These are phyloP conservation scores for Drosophila limbata DNA, from an alignment of 2,888 invertebrate species.

Conservation along the genomic window DNA sequence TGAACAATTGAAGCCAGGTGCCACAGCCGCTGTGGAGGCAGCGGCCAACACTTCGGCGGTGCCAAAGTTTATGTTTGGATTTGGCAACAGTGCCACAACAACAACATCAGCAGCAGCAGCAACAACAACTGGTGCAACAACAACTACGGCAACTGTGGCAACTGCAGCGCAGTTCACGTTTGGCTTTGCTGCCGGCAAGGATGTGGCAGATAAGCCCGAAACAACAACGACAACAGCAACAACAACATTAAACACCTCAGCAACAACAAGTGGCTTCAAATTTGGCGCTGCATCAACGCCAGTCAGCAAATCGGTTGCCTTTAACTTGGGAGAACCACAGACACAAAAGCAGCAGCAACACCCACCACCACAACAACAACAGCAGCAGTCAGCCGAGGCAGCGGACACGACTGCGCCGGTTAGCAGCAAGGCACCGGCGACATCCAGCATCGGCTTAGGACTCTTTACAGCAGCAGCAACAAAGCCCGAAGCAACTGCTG, in stretches of 20 bases:
- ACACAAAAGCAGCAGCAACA: slow-evolving; percentile 28
- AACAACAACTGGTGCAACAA: slow-evolving; percentile 20
- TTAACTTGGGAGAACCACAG: slow-evolving; percentile 48
- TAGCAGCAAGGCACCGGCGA: slow-evolving; percentile 40
- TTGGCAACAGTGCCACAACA: slow-evolving; percentile 49
- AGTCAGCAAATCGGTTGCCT: slow-evolving; percentile 42
- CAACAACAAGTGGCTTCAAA: slow-evolving; percentile 27
- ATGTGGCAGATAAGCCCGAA: slow-evolving; percentile 29
- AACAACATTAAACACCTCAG: slow-evolving; percentile 21
- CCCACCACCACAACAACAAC: slow-evolving; percentile 15
- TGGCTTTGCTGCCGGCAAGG: slow-evolving; percentile 70
- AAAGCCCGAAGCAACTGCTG: slow-evolving; percentile 6
- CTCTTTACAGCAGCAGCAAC: slow-evolving; percentile 11
- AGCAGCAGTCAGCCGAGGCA: slow-evolving; percentile 29
- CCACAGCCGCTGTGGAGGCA: slow-evolving; percentile 27
- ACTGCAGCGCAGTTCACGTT: slow-evolving; percentile 7
- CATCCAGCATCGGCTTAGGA: slow-evolving; percentile 34
- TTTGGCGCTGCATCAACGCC: slow-evolving; percentile 22
- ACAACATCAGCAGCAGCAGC: slow-evolving; percentile 20
- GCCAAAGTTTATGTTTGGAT: slow-evolving; percentile 84
- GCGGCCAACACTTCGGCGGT: slow-evolving; percentile 39
- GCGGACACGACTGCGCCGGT: slow-evolving; percentile 26
- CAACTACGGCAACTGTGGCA: slow-evolving; percentile 5
- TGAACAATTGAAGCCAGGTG: slow-evolving; percentile 86
- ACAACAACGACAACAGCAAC: slow-evolving; percentile 8